Evolutionary conservation across 2,113 vertebrate genomes (phyloP).

Genomic region (Myodes glareolus): DNA sequence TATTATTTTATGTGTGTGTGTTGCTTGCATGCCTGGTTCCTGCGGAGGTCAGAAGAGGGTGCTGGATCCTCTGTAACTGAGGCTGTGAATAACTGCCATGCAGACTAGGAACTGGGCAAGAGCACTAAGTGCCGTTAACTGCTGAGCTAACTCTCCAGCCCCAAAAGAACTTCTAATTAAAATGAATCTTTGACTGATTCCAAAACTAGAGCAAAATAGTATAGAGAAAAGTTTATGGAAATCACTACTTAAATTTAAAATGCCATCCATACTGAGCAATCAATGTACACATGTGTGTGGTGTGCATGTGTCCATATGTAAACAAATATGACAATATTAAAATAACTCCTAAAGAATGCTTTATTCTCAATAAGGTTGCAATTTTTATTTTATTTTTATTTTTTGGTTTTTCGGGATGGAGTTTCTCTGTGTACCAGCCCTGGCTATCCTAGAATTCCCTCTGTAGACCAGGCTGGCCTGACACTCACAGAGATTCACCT

Average conservation of each 20-base stretch:
- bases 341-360: not conserved
- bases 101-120: not conserved
- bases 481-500: too few relatives aligned
- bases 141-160: not conserved
- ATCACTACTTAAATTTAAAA: constrained; percentile 10
- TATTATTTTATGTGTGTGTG: not conserved
- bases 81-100: not conserved
- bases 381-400: not conserved
- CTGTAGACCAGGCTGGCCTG: too few relatives aligned
- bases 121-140: not conserved
- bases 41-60: not conserved
- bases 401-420: not conserved
- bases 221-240: constrained; percentile 16
- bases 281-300: not conserved
- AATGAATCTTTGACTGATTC: not conserved
- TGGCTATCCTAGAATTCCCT: too few relatives aligned
- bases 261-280: not conserved
- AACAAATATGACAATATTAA: not conserved
- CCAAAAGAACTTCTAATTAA: not conserved
- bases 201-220: not conserved
- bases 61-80: not conserved
- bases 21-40: not conserved
- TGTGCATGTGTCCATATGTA: not conserved
- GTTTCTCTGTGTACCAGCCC: too few relatives aligned
- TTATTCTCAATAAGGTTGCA: constrained; percentile 1